Evolutionary conservation across 2,797 vertebrate species (phyloP).

Genomic region (Ceyx erithaca): DNA sequence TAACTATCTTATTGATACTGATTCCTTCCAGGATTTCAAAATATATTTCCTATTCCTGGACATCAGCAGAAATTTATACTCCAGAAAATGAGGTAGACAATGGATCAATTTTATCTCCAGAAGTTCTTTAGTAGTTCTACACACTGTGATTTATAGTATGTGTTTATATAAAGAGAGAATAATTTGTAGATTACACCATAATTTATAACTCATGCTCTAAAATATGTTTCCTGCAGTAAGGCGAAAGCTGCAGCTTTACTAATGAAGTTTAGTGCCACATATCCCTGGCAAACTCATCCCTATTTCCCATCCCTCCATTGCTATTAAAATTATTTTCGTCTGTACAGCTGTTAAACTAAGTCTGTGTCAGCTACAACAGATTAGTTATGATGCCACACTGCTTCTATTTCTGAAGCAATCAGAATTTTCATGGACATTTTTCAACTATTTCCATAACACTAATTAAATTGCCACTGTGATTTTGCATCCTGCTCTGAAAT

Average conservation of each 20-base stretch:
- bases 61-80: neutral
- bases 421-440: neutral
- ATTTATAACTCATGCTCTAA: neutral
- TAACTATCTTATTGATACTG: neutral
- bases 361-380: neutral
- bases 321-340: neutral
- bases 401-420: constrained; percentile 25
- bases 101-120: neutral
- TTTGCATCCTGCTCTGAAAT: constrained; percentile 17
- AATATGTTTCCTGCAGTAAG: neutral
- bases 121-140: neutral
- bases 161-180: neutral
- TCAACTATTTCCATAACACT: neutral
- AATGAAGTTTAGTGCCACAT: neutral
- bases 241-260: neutral
- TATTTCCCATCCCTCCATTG: neutral
- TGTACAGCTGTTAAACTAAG: neutral
- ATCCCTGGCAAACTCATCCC: neutral
- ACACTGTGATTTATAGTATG: neutral
- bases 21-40: constrained; percentile 2
- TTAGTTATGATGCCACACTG: neutral
- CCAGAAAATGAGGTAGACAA: neutral
- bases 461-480: neutral
- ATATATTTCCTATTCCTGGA: neutral
- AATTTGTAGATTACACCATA: neutral